Evolutionary conservation across 64 coral and sea anemone genomes (phyloP), one percentile per base, ranked within the genome.

Genomic region (Montipora cactus): DNA sequence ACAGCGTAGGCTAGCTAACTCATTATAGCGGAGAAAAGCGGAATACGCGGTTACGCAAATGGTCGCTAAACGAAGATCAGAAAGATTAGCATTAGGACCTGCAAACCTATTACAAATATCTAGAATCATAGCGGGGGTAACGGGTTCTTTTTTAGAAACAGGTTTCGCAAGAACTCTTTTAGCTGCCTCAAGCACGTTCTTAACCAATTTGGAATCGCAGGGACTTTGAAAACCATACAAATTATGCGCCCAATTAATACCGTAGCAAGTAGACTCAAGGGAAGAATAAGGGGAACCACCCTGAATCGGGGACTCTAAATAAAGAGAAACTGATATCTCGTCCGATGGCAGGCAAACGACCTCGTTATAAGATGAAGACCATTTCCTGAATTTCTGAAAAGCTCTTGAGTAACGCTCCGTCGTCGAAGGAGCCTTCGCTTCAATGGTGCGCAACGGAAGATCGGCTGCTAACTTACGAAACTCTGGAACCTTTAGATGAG

Each of bases 161-260:
- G 92, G 84, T 77, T 87, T 93, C 1, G 75, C 14, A n/a, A 93
- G 48, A 12, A 7, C 49, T 21, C 93, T 47, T 49, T 89, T 94
- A 48, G 12, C 93, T 5, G 77, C 47, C 74, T 94, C 76, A 3
- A 94, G 47, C 3, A 94, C 46, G 19, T 57, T 74, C 14, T 84
- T 90, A 18, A 95, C 93, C 10, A 95, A 25, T 11, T 51, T 49
- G n/a, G 79, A 85, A 57, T 90, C 58, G 48, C 80, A 79, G 8
- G 46, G 88, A 68, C 74, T 95, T 23, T 74, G 71, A 74, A 74
- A 74, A 74, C 71, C 71, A 74, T 74, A 74, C 1, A 87, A 46
- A 50, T 67, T 78, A 47, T 95, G 93, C 5, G 69, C 93, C 88
- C 88, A 95, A 2, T 87, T 74, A 16, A 95, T 95, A 66, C 93